Percentiles rank a stretch among this genome's conserved stretches.
Evolutionary conservation across 2,888 invertebrate genomes (phyloP).

Genomic region (Theristus sp.): DNA sequence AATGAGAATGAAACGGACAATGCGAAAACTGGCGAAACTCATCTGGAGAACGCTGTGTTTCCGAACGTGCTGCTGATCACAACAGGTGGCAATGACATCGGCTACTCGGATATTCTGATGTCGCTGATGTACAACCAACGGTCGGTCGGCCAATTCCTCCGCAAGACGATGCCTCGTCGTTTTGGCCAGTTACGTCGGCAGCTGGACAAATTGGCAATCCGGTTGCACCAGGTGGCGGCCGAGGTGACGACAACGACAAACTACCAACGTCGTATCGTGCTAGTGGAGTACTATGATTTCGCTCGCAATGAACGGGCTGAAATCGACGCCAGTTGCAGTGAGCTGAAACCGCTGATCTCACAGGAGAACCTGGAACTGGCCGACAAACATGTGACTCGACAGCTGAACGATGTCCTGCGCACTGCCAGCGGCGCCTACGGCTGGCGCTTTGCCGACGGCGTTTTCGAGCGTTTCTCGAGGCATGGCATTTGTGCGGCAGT

Average conservation of each 20-base stretch:
- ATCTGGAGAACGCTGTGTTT: too few relatives aligned
- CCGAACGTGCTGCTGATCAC: slow-evolving; percentile 15
- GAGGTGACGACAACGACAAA: background rate
- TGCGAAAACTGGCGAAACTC: slow-evolving; percentile 15
- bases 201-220: slow-evolving; percentile 12
- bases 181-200: slow-evolving; percentile 15
- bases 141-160: slow-evolving; percentile 1
- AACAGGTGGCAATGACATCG: slow-evolving; percentile 24
- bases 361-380: background rate
- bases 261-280: slow-evolving; percentile 13
- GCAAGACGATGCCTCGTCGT: slow-evolving; percentile 3
- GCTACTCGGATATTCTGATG: slow-evolving; percentile 17
- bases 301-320: slow-evolving; percentile 16
- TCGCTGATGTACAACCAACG: slow-evolving; percentile 12
- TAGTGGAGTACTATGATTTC: slow-evolving; percentile 19
- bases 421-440: background rate
- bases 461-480: background rate
- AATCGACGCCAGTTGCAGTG: slow-evolving; percentile 11
- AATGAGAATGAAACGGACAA: too few relatives aligned
- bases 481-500: background rate
- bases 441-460: background rate
- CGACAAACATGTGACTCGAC: background rate
- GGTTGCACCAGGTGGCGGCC: slow-evolving; percentile 7
- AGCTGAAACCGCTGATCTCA: background rate
- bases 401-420: background rate